Evolutionary conservation across 2,113 vertebrate species (phyloP), one percentile per base, ranked within the genome.

Genomic region (Gallinago jamesoni): DNA sequence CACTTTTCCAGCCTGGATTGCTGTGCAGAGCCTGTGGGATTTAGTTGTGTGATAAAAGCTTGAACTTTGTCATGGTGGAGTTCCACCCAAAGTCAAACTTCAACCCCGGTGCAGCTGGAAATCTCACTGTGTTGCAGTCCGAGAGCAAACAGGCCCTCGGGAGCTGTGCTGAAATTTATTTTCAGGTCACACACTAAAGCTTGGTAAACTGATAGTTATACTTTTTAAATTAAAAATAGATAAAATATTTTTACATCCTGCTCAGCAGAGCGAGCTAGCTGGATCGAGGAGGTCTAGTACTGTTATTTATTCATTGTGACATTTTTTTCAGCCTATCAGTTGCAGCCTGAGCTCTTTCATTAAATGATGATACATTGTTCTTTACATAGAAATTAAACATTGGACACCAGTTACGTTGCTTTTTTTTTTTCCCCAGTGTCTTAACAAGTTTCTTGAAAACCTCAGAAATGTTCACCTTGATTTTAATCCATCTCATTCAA

Each of bases 351-450:
- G 22, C 18, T 28, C 31, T 52, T 84, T 45, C n/a, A n/a, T 39
- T 59, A 66, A 48, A 10, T 39, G 56, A 60, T 5, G 9, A 27
- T 18, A 5, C 4, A 3, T 33, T n/a, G 57, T 43, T 88, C 25
- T 74, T 31, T 55, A 35, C 50, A 14, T 48, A 22, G 23, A 45
- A 57, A 87, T 48, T 48, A 48, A 48, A 21, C 7, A 39, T 16
- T 9, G 53, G 27, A 24, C 19, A 17, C 12, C 0, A 2, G 43
- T 57, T 68, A 14, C 31, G 57, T 82, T 17, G 53, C 1, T 0
- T 14, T 25, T 39, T 24, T 47, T 56, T 33, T 33, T 56, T 33
- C 10, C 10, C 4, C 33, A 17, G 2, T 18, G 11, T 23, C n/a
- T 28, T 68, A 3, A 5, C 11, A 43, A 47, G 12, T 31, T 72